A percentile compares a stretch with the other conserved stretches of the same genome.
These are phyloP conservation scores for Centropus bengalensis DNA, from an alignment of 2,113 vertebrate genomes.

Conservation along the genomic window DNA sequence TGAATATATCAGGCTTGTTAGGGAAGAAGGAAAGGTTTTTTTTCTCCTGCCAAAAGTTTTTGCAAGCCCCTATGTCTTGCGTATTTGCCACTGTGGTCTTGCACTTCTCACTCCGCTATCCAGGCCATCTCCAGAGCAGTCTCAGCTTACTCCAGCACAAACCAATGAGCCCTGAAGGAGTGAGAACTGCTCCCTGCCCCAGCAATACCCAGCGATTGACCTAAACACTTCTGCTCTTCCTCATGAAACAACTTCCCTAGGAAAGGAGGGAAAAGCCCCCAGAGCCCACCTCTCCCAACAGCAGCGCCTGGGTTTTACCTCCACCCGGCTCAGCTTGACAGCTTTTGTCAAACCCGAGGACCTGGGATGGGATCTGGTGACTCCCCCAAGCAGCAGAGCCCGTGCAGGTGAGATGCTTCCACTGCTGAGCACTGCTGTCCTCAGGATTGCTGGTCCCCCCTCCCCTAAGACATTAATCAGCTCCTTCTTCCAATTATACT, in stretches of 20 bases:
- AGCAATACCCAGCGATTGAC: background rate
- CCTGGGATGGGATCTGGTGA: background rate
- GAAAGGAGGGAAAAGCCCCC: background rate
- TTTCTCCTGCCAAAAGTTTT: background rate
- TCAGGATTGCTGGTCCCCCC: background rate
- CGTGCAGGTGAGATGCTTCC: background rate
- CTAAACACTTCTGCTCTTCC: background rate
- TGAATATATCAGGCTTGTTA: background rate
- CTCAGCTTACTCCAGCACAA: background rate
- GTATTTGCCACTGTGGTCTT: background rate
- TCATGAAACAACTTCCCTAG: background rate
- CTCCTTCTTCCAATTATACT: background rate
- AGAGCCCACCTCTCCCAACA: background rate
- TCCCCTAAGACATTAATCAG: background rate
- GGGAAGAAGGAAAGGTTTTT: background rate
- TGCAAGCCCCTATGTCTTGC: background rate
- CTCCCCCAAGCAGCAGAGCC: background rate
- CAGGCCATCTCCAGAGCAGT: background rate
- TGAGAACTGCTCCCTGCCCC: background rate
- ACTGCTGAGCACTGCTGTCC: background rate
- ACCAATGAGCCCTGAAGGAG: background rate
- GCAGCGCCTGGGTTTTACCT: background rate
- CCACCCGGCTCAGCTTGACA: background rate
- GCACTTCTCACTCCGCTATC: background rate
- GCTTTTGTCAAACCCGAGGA: background rate